Evolutionary conservation across 2,797 vertebrate species (phyloP).

Genomic region (Leptatherina wallacei): DNA sequence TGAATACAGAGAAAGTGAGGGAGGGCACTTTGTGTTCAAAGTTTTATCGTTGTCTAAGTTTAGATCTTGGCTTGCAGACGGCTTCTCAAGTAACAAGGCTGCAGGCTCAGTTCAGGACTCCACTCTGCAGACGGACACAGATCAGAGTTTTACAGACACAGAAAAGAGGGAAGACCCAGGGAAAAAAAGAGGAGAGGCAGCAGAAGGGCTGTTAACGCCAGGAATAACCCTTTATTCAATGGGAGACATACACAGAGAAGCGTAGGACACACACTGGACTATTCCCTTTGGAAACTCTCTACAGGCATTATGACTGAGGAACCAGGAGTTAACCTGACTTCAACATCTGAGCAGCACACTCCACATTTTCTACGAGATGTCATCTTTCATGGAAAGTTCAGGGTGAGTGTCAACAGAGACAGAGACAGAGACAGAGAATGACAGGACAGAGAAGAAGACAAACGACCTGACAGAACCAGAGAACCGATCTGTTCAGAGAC

Average conservation of each 20-base stretch:
- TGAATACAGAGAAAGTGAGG: slow-evolving; percentile 53
- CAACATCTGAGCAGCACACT: slow-evolving; percentile 38
- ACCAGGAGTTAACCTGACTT: slow-evolving; percentile 28
- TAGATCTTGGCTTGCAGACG: slow-evolving; percentile 79
- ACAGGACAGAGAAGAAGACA: not conserved
- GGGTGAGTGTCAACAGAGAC: slow-evolving; percentile 72
- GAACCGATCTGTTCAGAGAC: too few relatives aligned
- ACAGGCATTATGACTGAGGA: slow-evolving; percentile 72
- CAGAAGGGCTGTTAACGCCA: slow-evolving; percentile 6
- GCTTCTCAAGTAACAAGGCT: slow-evolving; percentile 83
- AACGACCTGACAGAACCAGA: not conserved
- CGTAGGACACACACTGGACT: slow-evolving; percentile 21
- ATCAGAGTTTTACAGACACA: slow-evolving; percentile 33
- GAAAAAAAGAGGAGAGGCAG: slow-evolving; percentile 27
- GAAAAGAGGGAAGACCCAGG: slow-evolving; percentile 25
- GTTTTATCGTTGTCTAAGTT: slow-evolving; percentile 84
- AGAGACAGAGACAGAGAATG: not conserved
- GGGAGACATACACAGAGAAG: slow-evolving; percentile 27
- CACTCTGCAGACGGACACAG: slow-evolving; percentile 47
- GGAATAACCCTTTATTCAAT: slow-evolving; percentile 18
- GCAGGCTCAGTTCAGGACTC: slow-evolving; percentile 52
- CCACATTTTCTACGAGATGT: slow-evolving; percentile 80
- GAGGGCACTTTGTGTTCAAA: slow-evolving; percentile 72
- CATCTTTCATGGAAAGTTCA: slow-evolving; percentile 83
- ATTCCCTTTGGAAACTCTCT: slow-evolving; percentile 26